These are phyloP conservation scores for Eumaeus atala DNA, from an alignment of 1,140 invertebrate species.

Conservation along the genomic window DNA sequence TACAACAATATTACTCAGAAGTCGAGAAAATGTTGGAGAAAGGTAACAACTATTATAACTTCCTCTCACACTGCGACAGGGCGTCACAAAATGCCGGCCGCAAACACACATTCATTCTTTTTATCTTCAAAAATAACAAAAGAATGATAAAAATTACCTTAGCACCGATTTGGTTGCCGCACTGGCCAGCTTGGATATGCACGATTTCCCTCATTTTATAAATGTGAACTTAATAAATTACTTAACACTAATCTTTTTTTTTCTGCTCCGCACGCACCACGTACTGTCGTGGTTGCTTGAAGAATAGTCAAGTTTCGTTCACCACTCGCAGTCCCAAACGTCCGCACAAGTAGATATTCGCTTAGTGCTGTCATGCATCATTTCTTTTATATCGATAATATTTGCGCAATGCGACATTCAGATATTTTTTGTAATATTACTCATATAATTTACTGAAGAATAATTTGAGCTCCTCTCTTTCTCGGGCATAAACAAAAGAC, in stretches of 20 bases:
- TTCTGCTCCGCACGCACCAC: constrained; percentile 69
- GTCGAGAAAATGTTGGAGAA: neutral
- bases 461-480: too few relatives aligned
- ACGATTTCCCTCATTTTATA: constrained; percentile 93
- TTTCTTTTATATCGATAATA: constrained; percentile 45
- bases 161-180: constrained; percentile 89
- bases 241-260: constrained; percentile 57
- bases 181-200: constrained; percentile 90
- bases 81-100: constrained; percentile 70
- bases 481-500: too few relatives aligned
- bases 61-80: constrained; percentile 16
- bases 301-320: constrained; percentile 50
- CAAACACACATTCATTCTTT: constrained; percentile 27
- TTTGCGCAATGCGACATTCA: constrained; percentile 61
- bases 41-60: constrained; percentile 6
- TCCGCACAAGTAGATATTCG: constrained; percentile 41
- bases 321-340: constrained; percentile 26
- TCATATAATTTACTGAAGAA: neutral
- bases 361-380: constrained; percentile 36
- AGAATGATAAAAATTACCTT: constrained; percentile 76
- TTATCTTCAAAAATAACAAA: constrained; percentile 35
- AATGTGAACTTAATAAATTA: constrained; percentile 65
- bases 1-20: neutral
- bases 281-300: constrained; percentile 63
- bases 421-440: neutral